Base-by-base conservation (phyloP, 2,797 vertebrate species). In the Alectoris magna region DNA sequence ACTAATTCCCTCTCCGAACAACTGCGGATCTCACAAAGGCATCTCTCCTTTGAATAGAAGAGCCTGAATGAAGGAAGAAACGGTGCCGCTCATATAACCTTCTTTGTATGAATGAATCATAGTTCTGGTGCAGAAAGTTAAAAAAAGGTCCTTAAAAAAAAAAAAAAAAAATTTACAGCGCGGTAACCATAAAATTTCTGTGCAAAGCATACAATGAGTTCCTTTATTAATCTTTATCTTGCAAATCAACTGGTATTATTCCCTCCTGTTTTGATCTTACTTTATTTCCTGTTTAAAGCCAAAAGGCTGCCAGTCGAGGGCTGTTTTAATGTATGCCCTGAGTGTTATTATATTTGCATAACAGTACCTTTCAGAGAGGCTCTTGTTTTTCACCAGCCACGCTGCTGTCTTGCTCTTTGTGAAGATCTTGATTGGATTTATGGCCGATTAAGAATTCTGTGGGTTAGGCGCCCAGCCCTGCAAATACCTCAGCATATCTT, bases 51-150 rank as follows among this genome's bases (percentile, higher is more conserved):
- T 90, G 68, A 96, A 90, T 81, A 91, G 67, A 43, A 70, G 63
- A 93, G 48, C 43, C 73, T 92, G 84, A 95, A 96, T 95, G 82
- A 95, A 79, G 70, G 86, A 60, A 94, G 79, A 88, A 81, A 78
- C n/a, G 85, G 49, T 75, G 53, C 31, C 19, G 93, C 72, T 90
- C 80, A 41, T 68, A 60, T 62, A 95, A 85, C 56, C 59, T 94
- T 92, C 88, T 90, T 41, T 84, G 67, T 84, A 64, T 89, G 88
- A 96, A 95, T 94, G 95, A 95, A 93, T 96, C 94, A 96, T 69
- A 86, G 70, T 24, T 87, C 82, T 91, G 93, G 91, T 29, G 14
- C 77, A 95, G 92, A 95, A 96, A 94, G 91, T 88, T 90, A 38
- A 84, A 92, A 96, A 95, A 81, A 87, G 31, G 31, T 75, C 71